Conservation (phyloP, 2,113 vertebrate genomes). For the Bubo blakistoni region DNA sequence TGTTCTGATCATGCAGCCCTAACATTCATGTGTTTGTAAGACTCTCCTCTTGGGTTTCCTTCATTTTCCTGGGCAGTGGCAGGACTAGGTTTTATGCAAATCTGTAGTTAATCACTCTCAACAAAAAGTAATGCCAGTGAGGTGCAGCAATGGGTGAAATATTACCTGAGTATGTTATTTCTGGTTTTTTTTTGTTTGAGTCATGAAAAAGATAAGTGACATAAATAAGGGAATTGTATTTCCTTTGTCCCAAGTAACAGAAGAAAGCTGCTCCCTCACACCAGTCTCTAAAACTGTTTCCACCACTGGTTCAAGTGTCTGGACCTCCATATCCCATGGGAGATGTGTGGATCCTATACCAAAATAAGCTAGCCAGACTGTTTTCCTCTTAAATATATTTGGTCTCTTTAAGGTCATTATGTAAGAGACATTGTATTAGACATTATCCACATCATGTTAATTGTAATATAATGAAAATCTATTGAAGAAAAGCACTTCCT, state of each 20-base stretch:
- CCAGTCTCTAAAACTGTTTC: neutral
- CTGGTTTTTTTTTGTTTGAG: neutral
- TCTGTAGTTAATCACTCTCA: neutral
- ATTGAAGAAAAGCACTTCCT: conserved; percentile 1
- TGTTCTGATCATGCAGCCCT: neutral
- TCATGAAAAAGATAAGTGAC: neutral
- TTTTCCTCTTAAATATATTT: neutral
- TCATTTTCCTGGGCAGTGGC: neutral
- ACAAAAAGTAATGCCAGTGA: neutral
- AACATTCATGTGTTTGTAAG: neutral
- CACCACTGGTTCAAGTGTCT: neutral
- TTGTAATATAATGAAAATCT: neutral
- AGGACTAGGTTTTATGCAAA: neutral
- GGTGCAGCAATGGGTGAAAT: neutral
- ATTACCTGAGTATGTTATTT: neutral
- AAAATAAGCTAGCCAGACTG: neutral
- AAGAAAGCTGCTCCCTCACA: neutral
- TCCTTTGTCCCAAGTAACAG: neutral
- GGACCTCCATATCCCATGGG: neutral
- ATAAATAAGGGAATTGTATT: neutral
- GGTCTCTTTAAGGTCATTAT: neutral
- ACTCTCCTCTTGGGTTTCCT: neutral
- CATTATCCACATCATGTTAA: neutral
- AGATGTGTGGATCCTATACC: neutral
- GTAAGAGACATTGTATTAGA: neutral